Conservation (phyloP, 2,113 vertebrate species). For the Camelus bactrianus region DNA sequence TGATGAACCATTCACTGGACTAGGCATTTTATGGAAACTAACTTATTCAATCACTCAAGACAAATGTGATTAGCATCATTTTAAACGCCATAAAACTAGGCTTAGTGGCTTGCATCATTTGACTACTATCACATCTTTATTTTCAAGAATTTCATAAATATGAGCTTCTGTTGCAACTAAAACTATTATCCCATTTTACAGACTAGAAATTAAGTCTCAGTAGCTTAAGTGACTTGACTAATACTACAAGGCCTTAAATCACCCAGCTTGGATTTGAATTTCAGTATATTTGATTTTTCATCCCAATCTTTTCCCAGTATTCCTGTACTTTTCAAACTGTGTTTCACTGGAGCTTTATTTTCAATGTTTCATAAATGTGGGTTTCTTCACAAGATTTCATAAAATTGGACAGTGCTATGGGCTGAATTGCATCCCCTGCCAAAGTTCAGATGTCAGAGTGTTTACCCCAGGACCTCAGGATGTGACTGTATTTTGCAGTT, state of each 20-base stretch:
- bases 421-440: not conserved
- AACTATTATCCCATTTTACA: not conserved
- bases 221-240: not conserved
- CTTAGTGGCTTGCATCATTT: not conserved
- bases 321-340: not conserved
- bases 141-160: not conserved
- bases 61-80: not conserved
- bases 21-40: not conserved
- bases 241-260: not conserved
- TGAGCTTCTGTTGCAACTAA: not conserved
- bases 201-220: not conserved
- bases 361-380: not conserved
- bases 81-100: not conserved
- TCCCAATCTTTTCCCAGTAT: not conserved
- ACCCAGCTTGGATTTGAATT: not conserved
- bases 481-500: not conserved
- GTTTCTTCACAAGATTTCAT: conserved; percentile 10
- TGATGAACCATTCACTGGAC: not conserved
- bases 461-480: not conserved
- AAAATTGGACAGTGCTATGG: not conserved
- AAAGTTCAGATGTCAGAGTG: not conserved
- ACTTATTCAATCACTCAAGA: not conserved
- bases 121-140: not conserved
- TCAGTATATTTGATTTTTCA: not conserved
- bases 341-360: not conserved